These are phyloP conservation scores for Pelochelys cantorii DNA, from an alignment of 2,797 vertebrate species.

Conservation along the genomic window DNA sequence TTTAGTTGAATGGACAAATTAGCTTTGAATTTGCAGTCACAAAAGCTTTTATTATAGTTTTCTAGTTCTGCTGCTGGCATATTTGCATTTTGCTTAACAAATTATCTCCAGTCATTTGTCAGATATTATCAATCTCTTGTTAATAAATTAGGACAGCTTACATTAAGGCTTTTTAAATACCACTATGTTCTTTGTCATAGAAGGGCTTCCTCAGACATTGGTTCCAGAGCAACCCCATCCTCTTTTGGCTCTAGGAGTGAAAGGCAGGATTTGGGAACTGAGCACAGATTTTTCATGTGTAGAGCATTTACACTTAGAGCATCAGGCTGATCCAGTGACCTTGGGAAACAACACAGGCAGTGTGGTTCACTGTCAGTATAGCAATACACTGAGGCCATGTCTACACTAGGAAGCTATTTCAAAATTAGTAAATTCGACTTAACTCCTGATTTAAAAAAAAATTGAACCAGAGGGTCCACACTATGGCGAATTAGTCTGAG, in stretches of 20 bases:
- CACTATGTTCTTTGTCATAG: neutral
- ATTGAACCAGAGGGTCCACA: no score
- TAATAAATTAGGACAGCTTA: slow-evolving; percentile 70
- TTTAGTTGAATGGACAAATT: slow-evolving; percentile 78
- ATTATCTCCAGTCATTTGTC: slow-evolving; percentile 76
- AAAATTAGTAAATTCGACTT: no score
- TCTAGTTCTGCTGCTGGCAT: slow-evolving; percentile 77
- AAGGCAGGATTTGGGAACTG: neutral
- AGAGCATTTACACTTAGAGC: neutral
- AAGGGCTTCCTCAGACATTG: neutral
- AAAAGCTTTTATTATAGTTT: slow-evolving; percentile 83
- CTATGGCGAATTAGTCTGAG: no score
- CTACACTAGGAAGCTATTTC: no score
- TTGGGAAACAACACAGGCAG: neutral
- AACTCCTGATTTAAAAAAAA: no score
- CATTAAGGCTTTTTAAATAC: slow-evolving; percentile 49
- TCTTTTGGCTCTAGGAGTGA: neutral
- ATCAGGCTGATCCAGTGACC: neutral
- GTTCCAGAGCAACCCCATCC: neutral
- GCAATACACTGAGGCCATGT: no score
- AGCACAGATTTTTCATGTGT: neutral
- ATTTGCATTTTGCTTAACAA: slow-evolving; percentile 81
- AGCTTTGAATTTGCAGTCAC: slow-evolving; percentile 77
- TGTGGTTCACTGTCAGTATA: neutral
- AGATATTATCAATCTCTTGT: slow-evolving; percentile 77